A percentile compares a stretch with the other conserved stretches of the same genome.
Evolutionary conservation across 92 coral and sea anemone species (phyloP).

Genomic region (Zoanthus solanderi): DNA sequence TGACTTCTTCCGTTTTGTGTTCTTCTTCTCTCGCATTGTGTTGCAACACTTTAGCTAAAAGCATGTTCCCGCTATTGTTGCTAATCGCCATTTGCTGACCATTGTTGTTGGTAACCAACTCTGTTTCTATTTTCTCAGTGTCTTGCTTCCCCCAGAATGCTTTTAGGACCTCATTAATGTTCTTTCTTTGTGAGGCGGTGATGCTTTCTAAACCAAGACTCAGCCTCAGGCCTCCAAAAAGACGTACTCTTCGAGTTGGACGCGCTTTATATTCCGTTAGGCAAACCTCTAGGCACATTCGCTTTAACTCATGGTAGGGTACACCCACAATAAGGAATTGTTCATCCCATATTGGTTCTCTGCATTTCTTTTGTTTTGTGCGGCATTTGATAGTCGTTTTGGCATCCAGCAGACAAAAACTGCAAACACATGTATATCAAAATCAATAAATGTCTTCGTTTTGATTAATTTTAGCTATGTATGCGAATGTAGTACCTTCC

Average conservation of each 20-base stretch:
- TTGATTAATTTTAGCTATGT: too few species aligned
- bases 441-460: too few species aligned
- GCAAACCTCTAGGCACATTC: slow-evolving; percentile 84
- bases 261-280: slow-evolving; percentile 74
- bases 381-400: slow-evolving; percentile 88
- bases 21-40: slow-evolving; percentile 18
- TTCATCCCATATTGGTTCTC: slow-evolving; percentile 92
- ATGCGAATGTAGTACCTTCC: too few species aligned
- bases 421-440: slow-evolving; percentile 14
- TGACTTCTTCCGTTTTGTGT: background rate
- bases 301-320: slow-evolving; percentile 74
- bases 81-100: background rate
- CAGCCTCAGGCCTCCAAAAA: slow-evolving; percentile 85
- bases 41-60: slow-evolving; percentile 15
- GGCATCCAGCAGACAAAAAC: slow-evolving; percentile 87
- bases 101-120: background rate
- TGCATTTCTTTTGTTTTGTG: slow-evolving; percentile 80
- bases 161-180: slow-evolving; percentile 63
- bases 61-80: background rate
- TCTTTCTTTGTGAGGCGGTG: slow-evolving; percentile 68
- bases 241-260: slow-evolving; percentile 65
- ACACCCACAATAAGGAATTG: slow-evolving; percentile 88
- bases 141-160: slow-evolving; percentile 52
- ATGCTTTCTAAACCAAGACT: slow-evolving; percentile 79
- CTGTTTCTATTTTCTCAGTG: background rate